phyloP scores from a whole-genome alignment of 2,888 invertebrate genomes.

The Drosophila infuscata region DNA sequence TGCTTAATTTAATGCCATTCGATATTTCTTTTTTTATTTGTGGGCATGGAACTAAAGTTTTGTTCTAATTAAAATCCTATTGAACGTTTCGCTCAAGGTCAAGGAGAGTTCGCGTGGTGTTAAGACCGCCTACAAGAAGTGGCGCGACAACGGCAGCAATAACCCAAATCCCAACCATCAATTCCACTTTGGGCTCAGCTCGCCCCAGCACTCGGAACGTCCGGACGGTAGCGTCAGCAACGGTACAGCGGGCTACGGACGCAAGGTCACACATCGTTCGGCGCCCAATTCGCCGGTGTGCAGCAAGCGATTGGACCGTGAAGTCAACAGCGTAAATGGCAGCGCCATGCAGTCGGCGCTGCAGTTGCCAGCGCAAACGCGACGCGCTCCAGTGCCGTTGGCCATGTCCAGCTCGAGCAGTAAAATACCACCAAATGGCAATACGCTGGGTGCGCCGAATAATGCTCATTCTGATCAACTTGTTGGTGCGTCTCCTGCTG shows the following conservation, averaged over 20 bases:
- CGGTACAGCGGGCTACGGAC: conserved; percentile 42
- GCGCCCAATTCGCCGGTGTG: conserved; percentile 89
- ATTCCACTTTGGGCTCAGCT: conserved; percentile 81
- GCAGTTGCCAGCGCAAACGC: conserved; percentile 38
- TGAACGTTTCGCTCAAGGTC: conserved; percentile 85
- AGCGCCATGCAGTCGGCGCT: conserved; percentile 51
- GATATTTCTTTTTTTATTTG: background rate
- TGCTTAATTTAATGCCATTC: conserved; percentile 20
- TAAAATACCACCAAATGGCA: conserved; percentile 82
- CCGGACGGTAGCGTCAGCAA: conserved; percentile 75
- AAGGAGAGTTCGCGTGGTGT: conserved; percentile 91
- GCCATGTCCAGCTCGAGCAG: conserved; percentile 84
- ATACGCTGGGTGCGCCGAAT: conserved; percentile 69
- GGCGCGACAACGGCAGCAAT: conserved; percentile 85
- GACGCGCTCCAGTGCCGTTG: conserved; percentile 72
- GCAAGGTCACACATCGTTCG: conserved; percentile 84
- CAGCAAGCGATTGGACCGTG: conserved; percentile 83
- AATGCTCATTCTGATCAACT: conserved; percentile 77
- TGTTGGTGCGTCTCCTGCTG: conserved; percentile 83
- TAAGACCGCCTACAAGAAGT: conserved; percentile 91
- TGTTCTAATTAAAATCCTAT: background rate
- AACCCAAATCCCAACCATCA: conserved; percentile 64
- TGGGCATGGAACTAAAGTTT: conserved; percentile 4
- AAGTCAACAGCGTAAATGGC: conserved; percentile 38
- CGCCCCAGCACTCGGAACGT: conserved; percentile 82